phyloP scores from a whole-genome alignment of 1,140 invertebrate species.

The Argopecten irradians region DNA sequence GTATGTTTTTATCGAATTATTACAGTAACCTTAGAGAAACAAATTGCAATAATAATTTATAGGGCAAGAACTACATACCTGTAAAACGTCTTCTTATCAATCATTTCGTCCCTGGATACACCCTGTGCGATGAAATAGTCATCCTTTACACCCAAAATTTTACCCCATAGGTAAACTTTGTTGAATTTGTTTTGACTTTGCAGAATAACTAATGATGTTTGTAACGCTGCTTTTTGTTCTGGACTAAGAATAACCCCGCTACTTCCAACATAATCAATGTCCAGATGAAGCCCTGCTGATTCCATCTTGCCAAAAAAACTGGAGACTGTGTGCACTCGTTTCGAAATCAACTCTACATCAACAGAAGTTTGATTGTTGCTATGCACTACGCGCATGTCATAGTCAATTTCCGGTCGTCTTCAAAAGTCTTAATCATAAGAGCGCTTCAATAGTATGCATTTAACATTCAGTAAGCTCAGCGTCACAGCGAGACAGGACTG shows the following conservation, averaged over 20 bases:
- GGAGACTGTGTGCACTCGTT: not conserved
- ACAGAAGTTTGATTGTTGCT: conserved; percentile 20
- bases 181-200: conserved; percentile 76
- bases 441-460: not conserved
- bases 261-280: conserved; percentile 75
- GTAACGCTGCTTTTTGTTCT: conserved; percentile 75
- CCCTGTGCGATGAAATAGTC: conserved; percentile 78
- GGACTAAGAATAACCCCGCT: conserved; percentile 74
- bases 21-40: too few species aligned
- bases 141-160: conserved; percentile 76
- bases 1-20: too few species aligned
- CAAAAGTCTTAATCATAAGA: conserved; percentile 24
- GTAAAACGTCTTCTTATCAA: conserved; percentile 74
- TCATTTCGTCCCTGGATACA: conserved; percentile 73
- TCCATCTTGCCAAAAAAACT: conserved; percentile 68
- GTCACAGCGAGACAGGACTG: not conserved
- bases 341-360: not conserved
- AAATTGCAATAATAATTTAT: too few species aligned
- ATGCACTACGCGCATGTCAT: not conserved
- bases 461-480: not conserved
- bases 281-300: conserved; percentile 68
- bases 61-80: conserved; percentile 69
- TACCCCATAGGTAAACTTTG: conserved; percentile 77
- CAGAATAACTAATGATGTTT: conserved; percentile 76
- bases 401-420: conserved; percentile 37